These are phyloP conservation scores for Epirrita christyi DNA, from an alignment of 2,888 invertebrate species.

Conservation along the genomic window DNA sequence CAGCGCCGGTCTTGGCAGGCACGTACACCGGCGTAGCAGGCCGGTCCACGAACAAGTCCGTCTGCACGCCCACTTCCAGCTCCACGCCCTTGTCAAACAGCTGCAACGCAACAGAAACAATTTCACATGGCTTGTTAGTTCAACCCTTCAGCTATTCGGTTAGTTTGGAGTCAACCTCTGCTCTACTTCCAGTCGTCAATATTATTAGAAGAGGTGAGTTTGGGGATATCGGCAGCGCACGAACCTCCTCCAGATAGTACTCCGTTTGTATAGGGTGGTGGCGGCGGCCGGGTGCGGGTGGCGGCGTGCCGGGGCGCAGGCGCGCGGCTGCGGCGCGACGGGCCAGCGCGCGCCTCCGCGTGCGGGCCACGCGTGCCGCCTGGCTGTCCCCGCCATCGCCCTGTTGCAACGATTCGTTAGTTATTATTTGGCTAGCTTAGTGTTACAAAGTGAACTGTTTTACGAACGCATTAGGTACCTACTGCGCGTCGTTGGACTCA, in stretches of 20 bases:
- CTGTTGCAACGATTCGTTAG: conserved; percentile 52
- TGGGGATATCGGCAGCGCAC: too few species aligned
- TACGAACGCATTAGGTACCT: too few species aligned
- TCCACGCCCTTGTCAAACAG: conserved; percentile 90
- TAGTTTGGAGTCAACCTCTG: too few species aligned
- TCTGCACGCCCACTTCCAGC: conserved; percentile 92
- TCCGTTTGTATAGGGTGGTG: conserved; percentile 97
- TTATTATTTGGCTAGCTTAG: too few species aligned
- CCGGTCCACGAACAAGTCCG: conserved; percentile 93
- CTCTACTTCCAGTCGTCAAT: too few species aligned
- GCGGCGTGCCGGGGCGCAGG: conserved; percentile 88
- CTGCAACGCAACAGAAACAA: conserved; percentile 53
- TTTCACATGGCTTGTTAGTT: too few species aligned
- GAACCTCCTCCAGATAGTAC: conserved; percentile 93
- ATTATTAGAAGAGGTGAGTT: too few species aligned
- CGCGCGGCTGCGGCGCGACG: conserved; percentile 90
- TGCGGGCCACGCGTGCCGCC: conserved; percentile 72
- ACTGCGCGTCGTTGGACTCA: too few species aligned
- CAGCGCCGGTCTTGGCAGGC: conserved; percentile 92
- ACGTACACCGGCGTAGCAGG: conserved; percentile 92
- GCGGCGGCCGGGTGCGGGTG: conserved; percentile 91
- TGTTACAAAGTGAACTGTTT: too few species aligned
- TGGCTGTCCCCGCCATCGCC: conserved; percentile 74
- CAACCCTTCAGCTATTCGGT: too few species aligned
- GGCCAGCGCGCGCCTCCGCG: conserved; percentile 88